Conservation (phyloP, 2,888 invertebrate species). For the Pachydiplax longipennis region DNA sequence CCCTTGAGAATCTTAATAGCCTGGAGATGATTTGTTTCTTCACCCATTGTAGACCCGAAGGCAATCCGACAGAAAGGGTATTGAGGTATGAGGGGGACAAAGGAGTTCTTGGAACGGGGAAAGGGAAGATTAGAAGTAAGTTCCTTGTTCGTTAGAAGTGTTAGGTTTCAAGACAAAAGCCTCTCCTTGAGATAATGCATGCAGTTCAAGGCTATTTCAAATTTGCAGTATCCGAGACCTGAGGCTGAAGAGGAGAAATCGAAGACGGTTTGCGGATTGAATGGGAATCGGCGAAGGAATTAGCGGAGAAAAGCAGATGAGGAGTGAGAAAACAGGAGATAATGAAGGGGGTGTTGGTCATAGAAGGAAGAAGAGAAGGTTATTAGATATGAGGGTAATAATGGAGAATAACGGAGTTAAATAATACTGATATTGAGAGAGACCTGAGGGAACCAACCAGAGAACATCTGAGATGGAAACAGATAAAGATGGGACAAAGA, state of each 20-base stretch:
- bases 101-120: neutral
- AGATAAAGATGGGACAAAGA: too few species aligned
- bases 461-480: too few species aligned
- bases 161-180: neutral
- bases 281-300: neutral
- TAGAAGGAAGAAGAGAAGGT: neutral
- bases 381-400: neutral
- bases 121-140: neutral
- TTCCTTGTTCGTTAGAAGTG: neutral
- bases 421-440: neutral
- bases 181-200: neutral
- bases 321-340: neutral
- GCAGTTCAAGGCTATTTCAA: neutral
- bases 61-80: neutral
- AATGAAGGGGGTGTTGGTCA: neutral
- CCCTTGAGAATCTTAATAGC: neutral
- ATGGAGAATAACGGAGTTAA: neutral
- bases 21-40: neutral
- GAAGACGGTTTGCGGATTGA: too few species aligned
- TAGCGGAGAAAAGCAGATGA: neutral
- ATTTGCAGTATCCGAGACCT: neutral
- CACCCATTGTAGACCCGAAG: neutral
- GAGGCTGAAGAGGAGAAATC: neutral
- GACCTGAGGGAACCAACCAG: too few species aligned
- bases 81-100: neutral